Percentiles rank a stretch among this genome's conserved stretches.
phyloP scores from a whole-genome alignment of 2,888 invertebrate species.

The Cepaea hortensis region DNA sequence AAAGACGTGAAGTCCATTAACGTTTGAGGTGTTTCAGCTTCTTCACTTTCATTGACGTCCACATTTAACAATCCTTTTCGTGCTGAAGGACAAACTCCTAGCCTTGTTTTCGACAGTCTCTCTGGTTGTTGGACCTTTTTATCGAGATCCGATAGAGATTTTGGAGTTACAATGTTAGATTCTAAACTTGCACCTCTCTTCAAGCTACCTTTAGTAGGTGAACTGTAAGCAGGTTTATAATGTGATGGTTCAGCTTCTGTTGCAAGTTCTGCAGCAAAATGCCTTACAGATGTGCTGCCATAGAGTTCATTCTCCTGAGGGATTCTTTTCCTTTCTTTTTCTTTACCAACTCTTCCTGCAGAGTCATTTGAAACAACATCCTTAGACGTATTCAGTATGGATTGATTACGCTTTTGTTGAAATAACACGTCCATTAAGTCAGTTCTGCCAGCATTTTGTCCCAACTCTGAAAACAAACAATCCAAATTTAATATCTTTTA shows the following conservation, averaged over 20 bases:
- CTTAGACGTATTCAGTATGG: too few species aligned
- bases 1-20: constrained; percentile 4
- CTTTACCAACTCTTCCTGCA: too few species aligned
- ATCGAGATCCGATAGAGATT: background rate
- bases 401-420: too few species aligned
- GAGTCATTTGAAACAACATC: too few species aligned
- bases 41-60: constrained; percentile 54
- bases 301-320: background rate
- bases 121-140: constrained; percentile 22
- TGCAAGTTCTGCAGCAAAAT: background rate
- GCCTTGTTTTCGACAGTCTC: constrained; percentile 45
- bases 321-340: constrained; percentile 1
- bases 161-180: constrained; percentile 4
- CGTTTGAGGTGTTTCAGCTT: constrained; percentile 23
- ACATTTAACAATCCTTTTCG: constrained; percentile 55
- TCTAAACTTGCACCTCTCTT: background rate
- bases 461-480: too few species aligned
- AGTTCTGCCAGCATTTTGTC: too few species aligned
- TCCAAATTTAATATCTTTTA: background rate
- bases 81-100: constrained; percentile 59
- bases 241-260: constrained; percentile 34
- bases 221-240: constrained; percentile 39
- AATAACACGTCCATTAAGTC: too few species aligned
- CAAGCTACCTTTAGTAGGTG: constrained; percentile 28
- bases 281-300: background rate